Percentiles rank a stretch among this genome's conserved stretches.
These are phyloP conservation scores for Phalacrocorax carbo DNA, from an alignment of 2,113 vertebrate species.

Conservation along the genomic window DNA sequence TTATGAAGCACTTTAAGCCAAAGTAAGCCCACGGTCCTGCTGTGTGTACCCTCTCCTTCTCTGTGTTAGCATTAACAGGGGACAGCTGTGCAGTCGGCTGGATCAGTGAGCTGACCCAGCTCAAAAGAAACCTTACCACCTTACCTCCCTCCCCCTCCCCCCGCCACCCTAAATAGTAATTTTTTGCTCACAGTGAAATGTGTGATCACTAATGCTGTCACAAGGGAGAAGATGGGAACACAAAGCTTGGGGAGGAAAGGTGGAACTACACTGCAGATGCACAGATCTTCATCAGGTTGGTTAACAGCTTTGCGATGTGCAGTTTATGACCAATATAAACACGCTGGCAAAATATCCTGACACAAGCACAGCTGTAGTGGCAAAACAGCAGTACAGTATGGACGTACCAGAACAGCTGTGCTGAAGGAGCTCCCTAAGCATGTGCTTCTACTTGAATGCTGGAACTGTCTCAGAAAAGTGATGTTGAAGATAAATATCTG, in stretches of 20 bases:
- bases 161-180: not conserved
- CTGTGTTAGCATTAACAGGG: not conserved
- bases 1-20: not conserved
- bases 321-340: not conserved
- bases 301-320: not conserved
- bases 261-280: not conserved
- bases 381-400: not conserved
- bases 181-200: not conserved
- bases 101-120: not conserved
- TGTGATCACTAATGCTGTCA: not conserved
- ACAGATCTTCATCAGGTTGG: not conserved
- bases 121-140: not conserved
- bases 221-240: not conserved
- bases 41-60: not conserved
- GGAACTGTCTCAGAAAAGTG: not conserved
- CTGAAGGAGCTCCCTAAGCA: not conserved
- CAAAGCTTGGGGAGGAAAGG: not conserved
- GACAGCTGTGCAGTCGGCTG: not conserved
- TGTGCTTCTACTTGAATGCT: not conserved
- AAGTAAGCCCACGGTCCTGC: not conserved
- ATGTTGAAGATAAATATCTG: not conserved
- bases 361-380: not conserved
- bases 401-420: not conserved
- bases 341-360: not conserved
- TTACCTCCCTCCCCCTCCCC: too few species aligned